These are phyloP conservation scores for Sthenelais limicola DNA, from an alignment of 2,888 invertebrate species.

Conservation along the genomic window DNA sequence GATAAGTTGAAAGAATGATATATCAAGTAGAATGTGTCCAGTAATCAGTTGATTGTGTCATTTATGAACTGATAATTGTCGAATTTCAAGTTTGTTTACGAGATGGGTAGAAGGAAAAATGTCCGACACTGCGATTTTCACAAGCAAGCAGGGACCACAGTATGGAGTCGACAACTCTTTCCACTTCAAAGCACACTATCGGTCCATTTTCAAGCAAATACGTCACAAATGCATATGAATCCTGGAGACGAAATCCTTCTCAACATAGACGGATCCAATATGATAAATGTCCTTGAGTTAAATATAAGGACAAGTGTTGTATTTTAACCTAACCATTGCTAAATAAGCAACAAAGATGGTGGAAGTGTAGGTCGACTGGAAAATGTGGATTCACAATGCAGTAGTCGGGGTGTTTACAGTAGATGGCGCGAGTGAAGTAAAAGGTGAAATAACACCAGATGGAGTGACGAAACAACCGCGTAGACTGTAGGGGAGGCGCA, in stretches of 20 bases:
- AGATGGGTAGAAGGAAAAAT: not conserved
- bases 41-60: too few relatives aligned
- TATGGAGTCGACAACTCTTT: too few relatives aligned
- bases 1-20: not conserved
- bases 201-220: not conserved
- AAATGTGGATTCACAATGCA: constrained; percentile 24
- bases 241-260: too few relatives aligned
- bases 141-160: not conserved
- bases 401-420: too few relatives aligned
- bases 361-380: constrained; percentile 6
- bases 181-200: too few relatives aligned
- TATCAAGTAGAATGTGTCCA: too few relatives aligned
- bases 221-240: too few relatives aligned
- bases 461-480: too few relatives aligned
- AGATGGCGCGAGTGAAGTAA: too few relatives aligned
- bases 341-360: constrained; percentile 18
- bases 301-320: not conserved
- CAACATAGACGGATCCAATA: too few relatives aligned
- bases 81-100: not conserved
- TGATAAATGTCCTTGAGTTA: constrained; percentile 6
- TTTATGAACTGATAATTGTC: not conserved
- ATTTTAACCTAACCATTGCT: not conserved
- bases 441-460: too few relatives aligned
- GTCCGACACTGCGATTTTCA: not conserved
- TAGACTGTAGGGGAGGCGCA: too few relatives aligned